A percentile compares a stretch with the other conserved stretches of the same genome.
These are phyloP conservation scores for Muscicapa striata DNA, from an alignment of 2,797 vertebrate genomes.

Conservation along the genomic window DNA sequence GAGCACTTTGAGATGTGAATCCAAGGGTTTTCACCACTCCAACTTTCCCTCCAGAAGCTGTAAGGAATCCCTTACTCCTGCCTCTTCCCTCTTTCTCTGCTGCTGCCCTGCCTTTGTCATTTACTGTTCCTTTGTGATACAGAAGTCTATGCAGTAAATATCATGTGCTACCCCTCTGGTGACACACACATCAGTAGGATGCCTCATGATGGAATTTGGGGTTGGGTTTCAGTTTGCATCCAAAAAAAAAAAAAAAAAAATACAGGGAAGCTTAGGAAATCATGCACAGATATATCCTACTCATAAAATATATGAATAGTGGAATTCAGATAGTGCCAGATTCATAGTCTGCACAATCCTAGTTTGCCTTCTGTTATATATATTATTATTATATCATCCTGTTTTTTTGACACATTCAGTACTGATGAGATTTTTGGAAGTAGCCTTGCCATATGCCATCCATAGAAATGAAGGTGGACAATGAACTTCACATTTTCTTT, in stretches of 20 bases:
- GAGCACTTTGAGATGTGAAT: background rate
- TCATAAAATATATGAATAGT: background rate
- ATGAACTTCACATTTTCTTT: background rate
- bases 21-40: background rate
- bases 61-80: background rate
- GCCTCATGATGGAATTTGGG: constrained; percentile 35
- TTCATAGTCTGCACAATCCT: background rate
- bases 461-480: background rate
- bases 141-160: background rate
- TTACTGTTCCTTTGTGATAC: background rate
- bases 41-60: background rate
- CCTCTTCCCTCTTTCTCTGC: background rate
- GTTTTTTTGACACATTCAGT: background rate
- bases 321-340: background rate
- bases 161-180: background rate
- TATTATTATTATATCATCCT: background rate
- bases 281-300: background rate
- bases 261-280: background rate
- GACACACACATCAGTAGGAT: background rate
- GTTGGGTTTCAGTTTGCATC: background rate
- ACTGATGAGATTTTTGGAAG: background rate
- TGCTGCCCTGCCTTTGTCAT: background rate
- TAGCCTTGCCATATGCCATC: background rate
- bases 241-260: background rate
- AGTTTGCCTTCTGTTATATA: background rate